Conservation (phyloP, 2,797 vertebrate species). For the Enteromius argenteus region DNA sequence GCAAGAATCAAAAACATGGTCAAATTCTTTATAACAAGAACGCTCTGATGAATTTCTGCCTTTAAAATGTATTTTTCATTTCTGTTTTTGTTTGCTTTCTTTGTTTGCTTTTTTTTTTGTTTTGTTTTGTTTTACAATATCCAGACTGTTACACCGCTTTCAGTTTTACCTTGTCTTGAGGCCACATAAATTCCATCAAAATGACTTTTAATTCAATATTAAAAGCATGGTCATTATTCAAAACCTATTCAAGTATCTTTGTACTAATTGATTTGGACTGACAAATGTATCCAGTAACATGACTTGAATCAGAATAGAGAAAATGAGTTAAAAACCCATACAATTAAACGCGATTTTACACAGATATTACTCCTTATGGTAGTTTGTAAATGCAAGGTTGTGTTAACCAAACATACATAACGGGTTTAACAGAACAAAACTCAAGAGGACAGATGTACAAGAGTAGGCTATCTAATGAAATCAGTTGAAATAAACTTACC, state of each 20-base stretch:
- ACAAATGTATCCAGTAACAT: neutral
- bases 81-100: neutral
- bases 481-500: constrained; percentile 78
- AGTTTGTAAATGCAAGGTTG: neutral
- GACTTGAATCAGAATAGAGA: neutral
- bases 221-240: neutral
- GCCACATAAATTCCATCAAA: neutral
- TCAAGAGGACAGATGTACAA: constrained; percentile 47
- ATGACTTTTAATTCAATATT: neutral
- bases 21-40: neutral
- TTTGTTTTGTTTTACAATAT: neutral
- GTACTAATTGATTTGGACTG: neutral
- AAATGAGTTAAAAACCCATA: neutral
- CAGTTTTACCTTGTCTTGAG: neutral
- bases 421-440: neutral
- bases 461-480: neutral
- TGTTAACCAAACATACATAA: neutral
- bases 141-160: too few species aligned
- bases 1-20: neutral
- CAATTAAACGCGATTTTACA: neutral
- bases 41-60: neutral
- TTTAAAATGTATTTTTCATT: neutral
- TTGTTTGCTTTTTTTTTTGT: neutral
- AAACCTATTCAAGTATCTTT: neutral
- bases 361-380: neutral